phyloP scores from a whole-genome alignment of 1,140 invertebrate species.

The honey bee (Apis mellifera) region DNA sequence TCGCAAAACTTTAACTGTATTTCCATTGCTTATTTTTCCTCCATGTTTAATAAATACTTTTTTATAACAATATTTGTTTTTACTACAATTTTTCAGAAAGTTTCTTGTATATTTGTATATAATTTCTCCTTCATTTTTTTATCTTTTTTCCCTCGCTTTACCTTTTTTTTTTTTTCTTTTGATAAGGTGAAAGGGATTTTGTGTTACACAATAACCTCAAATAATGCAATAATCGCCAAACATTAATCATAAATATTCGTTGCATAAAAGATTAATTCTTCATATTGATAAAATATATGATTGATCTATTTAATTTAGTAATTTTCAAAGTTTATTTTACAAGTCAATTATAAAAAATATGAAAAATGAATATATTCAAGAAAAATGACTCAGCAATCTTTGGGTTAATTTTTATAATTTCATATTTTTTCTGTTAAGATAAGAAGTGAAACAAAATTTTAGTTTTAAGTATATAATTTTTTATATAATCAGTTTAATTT shows the following conservation, averaged over 20 bases:
- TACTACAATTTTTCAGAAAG: neutral
- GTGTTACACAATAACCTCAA: slow-evolving; percentile 59
- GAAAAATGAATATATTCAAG: neutral
- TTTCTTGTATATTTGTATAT: neutral
- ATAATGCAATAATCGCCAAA: slow-evolving; percentile 11
- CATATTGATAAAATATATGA: neutral
- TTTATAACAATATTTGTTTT: neutral
- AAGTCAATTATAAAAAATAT: neutral
- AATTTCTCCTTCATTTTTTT: neutral
- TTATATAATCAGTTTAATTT: neutral
- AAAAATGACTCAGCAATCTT: slow-evolving; percentile 35
- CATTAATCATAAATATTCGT: neutral
- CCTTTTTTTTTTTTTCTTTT: neutral
- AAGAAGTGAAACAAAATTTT: neutral
- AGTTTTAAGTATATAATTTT: neutral
- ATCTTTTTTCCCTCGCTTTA: neutral
- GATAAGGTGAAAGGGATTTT: neutral
- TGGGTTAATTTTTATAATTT: neutral
- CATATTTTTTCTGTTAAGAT: neutral
- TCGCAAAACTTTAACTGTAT: no score
- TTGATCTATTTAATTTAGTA: neutral
- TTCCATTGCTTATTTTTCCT: neutral
- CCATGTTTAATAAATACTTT: neutral
- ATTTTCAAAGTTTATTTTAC: neutral
- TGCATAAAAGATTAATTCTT: neutral